Conservation (phyloP, 1,140 invertebrate genomes). For the Brachionus asplanchnoidis region DNA sequence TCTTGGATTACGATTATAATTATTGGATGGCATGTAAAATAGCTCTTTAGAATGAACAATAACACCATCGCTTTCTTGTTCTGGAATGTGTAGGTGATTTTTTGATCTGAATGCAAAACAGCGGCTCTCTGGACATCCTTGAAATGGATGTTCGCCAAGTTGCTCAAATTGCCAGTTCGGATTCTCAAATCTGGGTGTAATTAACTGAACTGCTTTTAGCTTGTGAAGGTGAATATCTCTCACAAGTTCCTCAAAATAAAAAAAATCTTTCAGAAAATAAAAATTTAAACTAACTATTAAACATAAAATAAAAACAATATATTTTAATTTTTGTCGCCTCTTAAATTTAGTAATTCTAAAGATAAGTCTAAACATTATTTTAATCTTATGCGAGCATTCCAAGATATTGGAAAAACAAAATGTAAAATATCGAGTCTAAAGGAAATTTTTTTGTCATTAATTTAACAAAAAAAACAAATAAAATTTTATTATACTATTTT, state of each 20-base stretch:
- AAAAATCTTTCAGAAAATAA: background rate
- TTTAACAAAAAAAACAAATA: too few relatives aligned
- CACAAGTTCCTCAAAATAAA: background rate
- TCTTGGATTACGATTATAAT: background rate
- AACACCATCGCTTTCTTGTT: background rate
- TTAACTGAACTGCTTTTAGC: slow-evolving; percentile 10
- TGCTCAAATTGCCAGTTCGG: background rate
- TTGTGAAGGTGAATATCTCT: background rate
- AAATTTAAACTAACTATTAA: background rate
- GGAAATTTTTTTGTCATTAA: too few relatives aligned
- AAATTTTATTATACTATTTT: too few relatives aligned
- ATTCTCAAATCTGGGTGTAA: background rate
- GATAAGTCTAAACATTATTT: background rate
- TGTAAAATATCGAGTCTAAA: too few relatives aligned
- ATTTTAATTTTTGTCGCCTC: background rate
- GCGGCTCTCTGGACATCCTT: background rate
- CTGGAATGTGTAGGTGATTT: background rate
- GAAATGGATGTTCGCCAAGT: background rate
- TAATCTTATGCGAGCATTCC: background rate
- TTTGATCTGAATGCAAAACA: slow-evolving; percentile 7
- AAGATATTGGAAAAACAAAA: too few relatives aligned
- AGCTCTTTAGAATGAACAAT: slow-evolving; percentile 8
- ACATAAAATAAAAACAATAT: background rate
- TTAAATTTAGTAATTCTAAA: background rate
- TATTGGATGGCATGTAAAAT: background rate